Base-by-base conservation (phyloP, 2,797 vertebrate species). In the Tapirus indicus region DNA sequence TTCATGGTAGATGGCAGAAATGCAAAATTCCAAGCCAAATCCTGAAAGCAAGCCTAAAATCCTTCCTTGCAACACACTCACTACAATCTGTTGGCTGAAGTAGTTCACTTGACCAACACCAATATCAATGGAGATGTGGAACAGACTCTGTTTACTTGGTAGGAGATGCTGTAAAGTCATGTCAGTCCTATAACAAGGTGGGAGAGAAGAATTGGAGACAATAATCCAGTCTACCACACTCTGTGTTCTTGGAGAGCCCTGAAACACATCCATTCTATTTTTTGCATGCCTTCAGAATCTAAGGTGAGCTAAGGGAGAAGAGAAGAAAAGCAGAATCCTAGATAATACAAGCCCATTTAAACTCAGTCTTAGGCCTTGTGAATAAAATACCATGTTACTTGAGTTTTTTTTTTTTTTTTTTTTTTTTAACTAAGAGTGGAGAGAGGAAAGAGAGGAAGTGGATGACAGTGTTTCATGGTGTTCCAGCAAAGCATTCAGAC, bases 1-100 rank as follows among this genome's bases (percentile, higher is more conserved):
- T 14, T 93, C 8, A 0, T 27, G 16, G 52, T n/a, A 47, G 25
- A 82, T 38, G 23, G 44, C 29, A 95, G 68, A 75, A 29, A 56
- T 91, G 64, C 38, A 91, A 64, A 92, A 72, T 44, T 58, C 56
- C 44, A 71, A 79, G 21, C 21, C 20, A 89, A 79, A 62, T 69
- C 21, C 52, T 75, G 47, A 52, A 79, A 56, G 13, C 38, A 82
- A 58, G 29, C 35, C 49, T 71, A 56, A 90, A 86, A 32, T 3
- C 11, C 78, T 44, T 87, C 25, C 64, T 91, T 89, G 47, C 3
- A 60, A 69, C 14, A 44, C 7, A 86, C 13, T 58, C 49, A 18
- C 25, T 52, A 20, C 4, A 54, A 23, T 72, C 12, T 16, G 29
- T 21, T 71, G 69, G 49, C 58, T 77, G 90, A 77, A 96, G 25